Evolutionary conservation across 2,888 invertebrate genomes (phyloP).

Genomic region (Acronicta alni): DNA sequence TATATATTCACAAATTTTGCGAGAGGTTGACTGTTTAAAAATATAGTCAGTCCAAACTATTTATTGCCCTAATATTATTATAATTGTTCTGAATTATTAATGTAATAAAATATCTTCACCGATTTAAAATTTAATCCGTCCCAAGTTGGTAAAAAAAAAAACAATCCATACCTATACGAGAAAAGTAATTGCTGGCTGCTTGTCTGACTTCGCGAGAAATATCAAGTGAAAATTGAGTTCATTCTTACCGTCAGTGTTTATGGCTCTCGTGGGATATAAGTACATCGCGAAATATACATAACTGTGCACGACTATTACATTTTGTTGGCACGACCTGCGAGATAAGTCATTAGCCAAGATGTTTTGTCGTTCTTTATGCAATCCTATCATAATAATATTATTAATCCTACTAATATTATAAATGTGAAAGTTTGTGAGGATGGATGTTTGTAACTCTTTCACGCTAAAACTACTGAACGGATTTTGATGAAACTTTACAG

Average conservation of each 20-base stretch:
- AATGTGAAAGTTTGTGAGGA: too few species aligned
- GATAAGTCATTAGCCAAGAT: neutral
- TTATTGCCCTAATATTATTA: too few species aligned
- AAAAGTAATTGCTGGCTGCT: conserved; percentile 35
- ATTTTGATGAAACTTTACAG: too few species aligned
- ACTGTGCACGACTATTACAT: neutral
- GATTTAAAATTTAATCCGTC: conserved; percentile 1
- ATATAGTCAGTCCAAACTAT: too few species aligned
- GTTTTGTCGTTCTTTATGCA: neutral
- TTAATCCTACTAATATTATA: too few species aligned
- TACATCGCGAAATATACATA: conserved; percentile 58
- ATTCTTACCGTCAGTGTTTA: conserved; percentile 71
- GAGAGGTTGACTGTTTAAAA: too few species aligned
- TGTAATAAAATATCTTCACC: neutral
- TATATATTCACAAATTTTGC: too few species aligned
- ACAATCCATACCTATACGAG: conserved; percentile 21
- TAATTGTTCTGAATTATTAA: neutral
- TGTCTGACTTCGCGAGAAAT: conserved; percentile 45
- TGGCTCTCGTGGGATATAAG: conserved; percentile 59
- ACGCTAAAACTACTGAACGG: too few species aligned
- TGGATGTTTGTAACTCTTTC: too few species aligned
- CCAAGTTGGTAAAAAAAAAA: conserved; percentile 22
- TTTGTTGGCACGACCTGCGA: neutral
- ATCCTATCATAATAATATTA: too few species aligned
- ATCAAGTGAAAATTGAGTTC: conserved; percentile 70